Percentiles rank a stretch among this genome's conserved stretches.
phyloP scores from a whole-genome alignment of 2,888 invertebrate species.

The Bugulina stolonifera region DNA sequence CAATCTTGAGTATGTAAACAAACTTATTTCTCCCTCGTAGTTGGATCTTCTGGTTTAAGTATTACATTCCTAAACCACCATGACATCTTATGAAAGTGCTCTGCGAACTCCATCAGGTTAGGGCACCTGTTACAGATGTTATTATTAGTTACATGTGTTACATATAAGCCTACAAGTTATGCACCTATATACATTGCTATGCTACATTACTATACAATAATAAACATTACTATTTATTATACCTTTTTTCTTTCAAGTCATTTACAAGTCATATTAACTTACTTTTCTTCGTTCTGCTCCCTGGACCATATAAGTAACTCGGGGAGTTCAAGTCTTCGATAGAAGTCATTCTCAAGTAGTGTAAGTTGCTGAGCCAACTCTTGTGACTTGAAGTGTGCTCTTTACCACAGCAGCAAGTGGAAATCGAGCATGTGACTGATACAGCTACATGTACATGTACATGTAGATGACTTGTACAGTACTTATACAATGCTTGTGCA shows the following conservation, averaged over 20 bases:
- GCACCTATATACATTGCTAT: too few species aligned
- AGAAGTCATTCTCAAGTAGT: slow-evolving; percentile 84
- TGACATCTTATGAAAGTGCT: slow-evolving; percentile 99
- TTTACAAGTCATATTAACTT: slow-evolving; percentile 47
- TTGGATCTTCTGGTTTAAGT: slow-evolving; percentile 81
- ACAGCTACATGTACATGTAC: too few species aligned
- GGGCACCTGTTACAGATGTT: slow-evolving; percentile 63
- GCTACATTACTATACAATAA: too few species aligned
- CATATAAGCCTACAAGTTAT: too few species aligned
- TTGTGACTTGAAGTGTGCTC: slow-evolving; percentile 88
- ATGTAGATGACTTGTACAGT: too few species aligned
- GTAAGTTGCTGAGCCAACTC: slow-evolving; percentile 99
- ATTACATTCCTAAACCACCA: slow-evolving; percentile 95
- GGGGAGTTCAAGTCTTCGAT: slow-evolving; percentile 91
- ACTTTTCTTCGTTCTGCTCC: slow-evolving; percentile 88
- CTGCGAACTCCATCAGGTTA: slow-evolving; percentile 91
- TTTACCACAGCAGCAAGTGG: too few species aligned
- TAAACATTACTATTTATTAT: too few species aligned
- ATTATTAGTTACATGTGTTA: too few species aligned
- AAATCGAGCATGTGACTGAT: too few species aligned
- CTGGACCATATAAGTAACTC: slow-evolving; percentile 95
- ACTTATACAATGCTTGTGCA: too few species aligned
- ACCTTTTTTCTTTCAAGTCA: too few species aligned
- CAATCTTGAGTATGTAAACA: slow-evolving; percentile 89
- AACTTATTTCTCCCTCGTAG: slow-evolving; percentile 93